Conservation (phyloP, 2,113 vertebrate species). For the Lates calcarifer region DNA sequence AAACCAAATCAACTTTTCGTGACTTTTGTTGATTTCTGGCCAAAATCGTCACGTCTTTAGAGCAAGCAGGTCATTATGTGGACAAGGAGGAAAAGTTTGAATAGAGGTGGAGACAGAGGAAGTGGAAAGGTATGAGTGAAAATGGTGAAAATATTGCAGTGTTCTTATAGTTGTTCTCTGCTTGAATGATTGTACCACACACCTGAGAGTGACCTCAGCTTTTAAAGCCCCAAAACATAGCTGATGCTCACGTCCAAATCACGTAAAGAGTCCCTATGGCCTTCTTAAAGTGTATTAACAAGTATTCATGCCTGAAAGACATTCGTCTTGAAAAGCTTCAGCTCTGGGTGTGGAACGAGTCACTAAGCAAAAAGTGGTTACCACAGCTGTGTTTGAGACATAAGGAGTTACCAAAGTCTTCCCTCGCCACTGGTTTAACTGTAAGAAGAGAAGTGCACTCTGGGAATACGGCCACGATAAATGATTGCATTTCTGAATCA, state of each 20-base stretch:
- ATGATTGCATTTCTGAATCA: conserved; percentile 46
- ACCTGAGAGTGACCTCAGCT: conserved; percentile 47
- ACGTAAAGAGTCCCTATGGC: conserved; percentile 57
- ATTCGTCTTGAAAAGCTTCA: conserved; percentile 27
- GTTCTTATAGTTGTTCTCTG: conserved; percentile 86
- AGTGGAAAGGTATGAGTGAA: background rate
- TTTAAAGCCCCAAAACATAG: conserved; percentile 61
- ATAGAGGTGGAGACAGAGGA: background rate
- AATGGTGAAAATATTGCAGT: background rate
- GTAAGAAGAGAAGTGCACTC: conserved; percentile 47
- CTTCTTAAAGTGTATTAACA: conserved; percentile 25
- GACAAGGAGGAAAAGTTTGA: background rate
- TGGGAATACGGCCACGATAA: conserved; percentile 59
- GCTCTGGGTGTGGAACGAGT: conserved; percentile 17
- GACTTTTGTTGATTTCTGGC: background rate
- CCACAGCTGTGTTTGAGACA: conserved; percentile 49
- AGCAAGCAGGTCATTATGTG: background rate
- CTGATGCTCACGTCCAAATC: conserved; percentile 81
- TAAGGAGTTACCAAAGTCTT: conserved; percentile 46
- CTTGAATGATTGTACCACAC: background rate
- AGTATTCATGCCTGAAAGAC: conserved; percentile 12
- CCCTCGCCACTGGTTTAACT: conserved; percentile 41
- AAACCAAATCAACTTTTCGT: conserved; percentile 9
- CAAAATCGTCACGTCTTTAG: conserved; percentile 30
- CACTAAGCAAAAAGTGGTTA: conserved; percentile 20